A percentile compares a stretch with the other conserved stretches of the same genome.
Evolutionary conservation across 1,140 invertebrate species (phyloP).

Genomic region (Magallana ariakensis): DNA sequence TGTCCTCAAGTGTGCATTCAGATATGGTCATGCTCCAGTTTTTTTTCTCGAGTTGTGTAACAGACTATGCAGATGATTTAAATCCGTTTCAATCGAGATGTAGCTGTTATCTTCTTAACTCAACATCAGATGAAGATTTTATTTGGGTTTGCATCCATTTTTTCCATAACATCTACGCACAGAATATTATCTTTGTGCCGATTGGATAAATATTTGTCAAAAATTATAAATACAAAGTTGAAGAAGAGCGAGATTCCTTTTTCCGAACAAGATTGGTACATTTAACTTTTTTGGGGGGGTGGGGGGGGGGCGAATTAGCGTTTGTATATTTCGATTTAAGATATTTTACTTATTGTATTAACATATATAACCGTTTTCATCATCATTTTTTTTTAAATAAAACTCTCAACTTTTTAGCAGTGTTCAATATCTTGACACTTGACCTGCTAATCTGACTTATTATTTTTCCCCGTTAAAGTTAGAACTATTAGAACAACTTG

Average conservation of each 20-base stretch:
- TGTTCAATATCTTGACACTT: no score
- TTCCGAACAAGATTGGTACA: background rate
- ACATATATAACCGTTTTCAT: no score
- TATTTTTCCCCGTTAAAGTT: no score
- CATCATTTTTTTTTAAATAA: no score
- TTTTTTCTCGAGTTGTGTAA: background rate
- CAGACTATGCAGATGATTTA: background rate
- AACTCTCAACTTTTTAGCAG: no score
- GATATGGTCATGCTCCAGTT: background rate
- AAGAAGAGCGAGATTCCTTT: background rate
- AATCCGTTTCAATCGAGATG: background rate
- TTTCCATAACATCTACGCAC: conserved; percentile 4
- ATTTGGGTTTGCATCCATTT: background rate
- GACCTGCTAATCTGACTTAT: no score
- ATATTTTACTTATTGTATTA: no score
- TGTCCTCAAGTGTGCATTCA: background rate
- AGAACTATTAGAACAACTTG: no score
- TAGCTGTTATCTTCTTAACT: background rate
- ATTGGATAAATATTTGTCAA: conserved; percentile 28
- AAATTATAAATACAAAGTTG: background rate
- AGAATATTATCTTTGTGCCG: background rate
- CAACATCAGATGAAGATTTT: background rate
- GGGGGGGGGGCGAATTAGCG: no score
- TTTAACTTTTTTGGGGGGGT: no score
- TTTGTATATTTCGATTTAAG: no score